These are phyloP conservation scores for Lanius ludovicianus DNA, from an alignment of 2,113 vertebrate species.

Conservation along the genomic window DNA sequence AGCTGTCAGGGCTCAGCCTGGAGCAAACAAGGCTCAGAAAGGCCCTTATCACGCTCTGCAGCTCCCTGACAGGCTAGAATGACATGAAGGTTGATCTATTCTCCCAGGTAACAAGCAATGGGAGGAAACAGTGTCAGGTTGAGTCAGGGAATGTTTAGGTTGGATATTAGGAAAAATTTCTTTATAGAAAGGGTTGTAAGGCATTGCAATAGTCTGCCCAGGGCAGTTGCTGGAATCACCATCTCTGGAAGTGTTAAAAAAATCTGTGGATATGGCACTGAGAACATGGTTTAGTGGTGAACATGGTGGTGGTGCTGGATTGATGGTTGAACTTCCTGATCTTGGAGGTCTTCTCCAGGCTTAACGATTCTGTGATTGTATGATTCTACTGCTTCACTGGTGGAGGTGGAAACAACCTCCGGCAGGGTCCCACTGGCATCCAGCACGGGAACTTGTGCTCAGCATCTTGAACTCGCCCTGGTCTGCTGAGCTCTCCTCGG, in stretches of 20 bases:
- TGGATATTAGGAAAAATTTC: neutral
- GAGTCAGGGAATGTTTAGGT: neutral
- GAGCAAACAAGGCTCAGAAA: neutral
- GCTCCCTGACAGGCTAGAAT: neutral
- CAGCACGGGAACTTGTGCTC: fast-evolving
- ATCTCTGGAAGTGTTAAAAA: neutral
- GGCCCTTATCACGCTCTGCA: fast-evolving
- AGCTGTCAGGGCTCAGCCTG: neutral
- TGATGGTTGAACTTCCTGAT: neutral
- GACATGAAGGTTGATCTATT: neutral
- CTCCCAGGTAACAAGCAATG: neutral
- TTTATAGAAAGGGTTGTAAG: neutral
- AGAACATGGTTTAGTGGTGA: neutral
- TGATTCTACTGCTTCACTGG: neutral
- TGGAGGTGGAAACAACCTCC: neutral
- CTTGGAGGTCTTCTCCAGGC: neutral
- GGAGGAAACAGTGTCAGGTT: neutral
- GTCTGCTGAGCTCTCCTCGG: neutral
- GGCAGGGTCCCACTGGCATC: neutral
- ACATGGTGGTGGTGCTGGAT: neutral
- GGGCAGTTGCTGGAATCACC: neutral
- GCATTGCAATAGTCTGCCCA: neutral
- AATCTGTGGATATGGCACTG: neutral
- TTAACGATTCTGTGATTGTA: neutral
- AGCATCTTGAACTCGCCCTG: fast-evolving